Percentiles rank a stretch among this genome's conserved stretches.
Evolutionary conservation across 1,140 invertebrate species (phyloP).

Genomic region (Coptotermes formosanus): DNA sequence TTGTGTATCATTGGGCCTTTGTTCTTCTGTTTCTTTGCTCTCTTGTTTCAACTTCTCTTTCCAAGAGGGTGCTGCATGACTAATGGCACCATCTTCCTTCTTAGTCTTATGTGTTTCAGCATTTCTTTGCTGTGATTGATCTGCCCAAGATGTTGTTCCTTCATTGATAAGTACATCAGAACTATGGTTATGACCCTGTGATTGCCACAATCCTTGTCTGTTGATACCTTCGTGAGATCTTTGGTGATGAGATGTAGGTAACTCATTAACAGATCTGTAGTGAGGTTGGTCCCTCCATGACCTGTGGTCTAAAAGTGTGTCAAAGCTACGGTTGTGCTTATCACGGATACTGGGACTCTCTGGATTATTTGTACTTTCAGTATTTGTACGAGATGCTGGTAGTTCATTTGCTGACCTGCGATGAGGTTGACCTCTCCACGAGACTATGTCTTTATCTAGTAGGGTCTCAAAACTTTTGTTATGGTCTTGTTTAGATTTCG

Average conservation of each 20-base stretch:
- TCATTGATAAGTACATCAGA: constrained; percentile 40
- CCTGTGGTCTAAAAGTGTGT: constrained; percentile 43
- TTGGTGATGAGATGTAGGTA: constrained; percentile 38
- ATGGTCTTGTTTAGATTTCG: constrained; percentile 7
- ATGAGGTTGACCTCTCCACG: constrained; percentile 23
- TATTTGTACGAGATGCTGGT: constrained; percentile 14
- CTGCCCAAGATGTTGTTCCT: neutral
- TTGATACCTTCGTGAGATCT: constrained; percentile 34
- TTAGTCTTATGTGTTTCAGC: neutral
- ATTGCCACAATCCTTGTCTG: constrained; percentile 5
- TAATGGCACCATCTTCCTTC: neutral
- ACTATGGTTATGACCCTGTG: constrained; percentile 20
- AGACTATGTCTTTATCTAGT: constrained; percentile 4
- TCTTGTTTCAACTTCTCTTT: neutral
- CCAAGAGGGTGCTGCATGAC: neutral
- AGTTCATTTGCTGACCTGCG: constrained; percentile 28
- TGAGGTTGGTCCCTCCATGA: constrained; percentile 44
- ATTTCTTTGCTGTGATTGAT: neutral
- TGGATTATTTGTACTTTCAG: constrained; percentile 18
- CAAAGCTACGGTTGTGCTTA: constrained; percentile 37
- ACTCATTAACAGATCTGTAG: constrained; percentile 36
- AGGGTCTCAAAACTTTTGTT: constrained; percentile 25
- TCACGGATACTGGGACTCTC: constrained; percentile 36
- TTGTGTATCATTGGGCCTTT: neutral
- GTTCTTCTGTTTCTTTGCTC: constrained; percentile 18